Conservation (phyloP, 2,888 invertebrate genomes). For the Metacarcinus magister region DNA sequence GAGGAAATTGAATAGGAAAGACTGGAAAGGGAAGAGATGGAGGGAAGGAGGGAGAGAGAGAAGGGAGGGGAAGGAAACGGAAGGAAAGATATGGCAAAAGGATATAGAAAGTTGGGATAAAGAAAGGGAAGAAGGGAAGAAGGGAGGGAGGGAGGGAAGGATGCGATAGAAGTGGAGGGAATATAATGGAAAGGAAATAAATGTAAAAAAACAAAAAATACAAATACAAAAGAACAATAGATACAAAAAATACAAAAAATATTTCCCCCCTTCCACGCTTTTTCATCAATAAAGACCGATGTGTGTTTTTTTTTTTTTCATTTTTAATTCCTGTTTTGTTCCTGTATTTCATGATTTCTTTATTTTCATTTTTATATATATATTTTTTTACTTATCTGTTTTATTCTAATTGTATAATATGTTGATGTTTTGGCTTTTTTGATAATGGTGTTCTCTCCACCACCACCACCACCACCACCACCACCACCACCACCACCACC, state of each 20-base stretch:
- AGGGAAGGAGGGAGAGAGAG: not conserved
- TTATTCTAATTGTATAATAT: not conserved
- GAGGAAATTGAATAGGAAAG: not conserved
- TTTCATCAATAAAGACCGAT: not conserved
- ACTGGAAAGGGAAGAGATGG: not conserved
- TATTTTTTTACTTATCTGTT: too few species aligned
- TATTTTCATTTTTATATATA: not conserved
- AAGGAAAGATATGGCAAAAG: not conserved
- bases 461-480: too few species aligned
- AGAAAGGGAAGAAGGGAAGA: not conserved
- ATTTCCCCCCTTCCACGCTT: not conserved
- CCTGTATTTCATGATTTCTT: not conserved
- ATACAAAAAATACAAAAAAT: not conserved
- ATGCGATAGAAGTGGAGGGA: not conserved
- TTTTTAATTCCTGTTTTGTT: not conserved
- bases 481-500: constrained; percentile 26
- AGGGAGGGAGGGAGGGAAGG: not conserved
- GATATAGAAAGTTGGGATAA: not conserved
- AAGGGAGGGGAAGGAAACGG: not conserved
- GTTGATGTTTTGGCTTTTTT: not conserved
- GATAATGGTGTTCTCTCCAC: not conserved
- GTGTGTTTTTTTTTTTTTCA: too few species aligned
- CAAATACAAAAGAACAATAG: too few species aligned
- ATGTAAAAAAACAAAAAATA: not conserved
- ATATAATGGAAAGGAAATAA: not conserved